Conservation (phyloP, 23 tunicate species). For the Halocynthia roretzi region DNA sequence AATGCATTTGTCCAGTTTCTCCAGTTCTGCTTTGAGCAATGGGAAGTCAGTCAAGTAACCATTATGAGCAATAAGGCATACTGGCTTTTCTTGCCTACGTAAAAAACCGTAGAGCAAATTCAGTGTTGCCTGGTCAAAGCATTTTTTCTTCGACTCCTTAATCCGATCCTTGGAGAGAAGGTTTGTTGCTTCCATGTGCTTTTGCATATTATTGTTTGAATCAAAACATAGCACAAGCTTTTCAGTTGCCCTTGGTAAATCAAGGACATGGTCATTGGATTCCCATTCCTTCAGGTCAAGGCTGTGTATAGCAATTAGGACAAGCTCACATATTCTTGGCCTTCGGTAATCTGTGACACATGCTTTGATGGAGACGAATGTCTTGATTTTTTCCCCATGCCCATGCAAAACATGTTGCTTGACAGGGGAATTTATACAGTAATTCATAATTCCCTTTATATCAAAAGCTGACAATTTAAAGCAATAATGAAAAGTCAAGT, state of each 20-base stretch:
- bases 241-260: slow-evolving; percentile 27
- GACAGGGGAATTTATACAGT: background rate
- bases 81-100: slow-evolving; percentile 22
- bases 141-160: slow-evolving; percentile 13
- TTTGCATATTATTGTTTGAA: slow-evolving; percentile 21
- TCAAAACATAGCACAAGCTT: slow-evolving; percentile 37
- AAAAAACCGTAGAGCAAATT: slow-evolving; percentile 33
- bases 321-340: slow-evolving; percentile 42
- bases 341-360: slow-evolving; percentile 30
- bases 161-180: slow-evolving; percentile 11
- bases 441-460: no score
- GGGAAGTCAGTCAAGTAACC: slow-evolving; percentile 50
- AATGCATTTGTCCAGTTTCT: background rate
- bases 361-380: slow-evolving; percentile 40
- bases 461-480: no score
- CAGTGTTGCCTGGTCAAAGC: slow-evolving; percentile 23
- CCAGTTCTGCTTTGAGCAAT: slow-evolving; percentile 2
- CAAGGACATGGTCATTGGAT: background rate
- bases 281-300: slow-evolving; percentile 16
- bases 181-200: slow-evolving; percentile 12
- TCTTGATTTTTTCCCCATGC: background rate
- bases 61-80: slow-evolving; percentile 60
- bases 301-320: slow-evolving; percentile 34
- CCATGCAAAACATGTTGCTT: background rate
- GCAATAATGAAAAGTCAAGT: no score